Percentiles rank a stretch among this genome's conserved stretches.
Conservation (phyloP, 2,888 invertebrate species). For the Bhutanitis thaidina region DNA sequence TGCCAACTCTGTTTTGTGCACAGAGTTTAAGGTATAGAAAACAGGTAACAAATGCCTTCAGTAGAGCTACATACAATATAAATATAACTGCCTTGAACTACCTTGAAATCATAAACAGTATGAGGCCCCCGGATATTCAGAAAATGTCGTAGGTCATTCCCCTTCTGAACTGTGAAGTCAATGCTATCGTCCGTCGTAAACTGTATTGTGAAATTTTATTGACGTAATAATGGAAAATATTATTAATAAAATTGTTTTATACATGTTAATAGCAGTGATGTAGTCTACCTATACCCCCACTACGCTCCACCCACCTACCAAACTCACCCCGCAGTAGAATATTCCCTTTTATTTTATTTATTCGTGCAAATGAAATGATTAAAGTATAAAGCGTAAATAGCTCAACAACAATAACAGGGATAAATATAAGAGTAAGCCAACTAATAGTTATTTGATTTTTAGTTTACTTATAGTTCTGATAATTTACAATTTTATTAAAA, state of each 20-base stretch:
- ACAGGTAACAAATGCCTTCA: no score
- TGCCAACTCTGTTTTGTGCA: no score
- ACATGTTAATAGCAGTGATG: slow-evolving; percentile 19
- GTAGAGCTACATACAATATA: no score
- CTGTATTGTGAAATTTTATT: slow-evolving; percentile 10
- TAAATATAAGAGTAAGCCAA: not conserved
- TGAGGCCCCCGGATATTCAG: no score
- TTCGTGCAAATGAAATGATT: slow-evolving; percentile 21
- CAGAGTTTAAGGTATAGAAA: no score
- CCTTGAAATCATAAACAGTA: no score
- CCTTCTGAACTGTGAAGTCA: not conserved
- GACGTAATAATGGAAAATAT: slow-evolving; percentile 16
- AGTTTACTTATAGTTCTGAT: not conserved
- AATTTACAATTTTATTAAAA: not conserved
- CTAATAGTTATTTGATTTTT: not conserved
- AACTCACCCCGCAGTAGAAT: slow-evolving; percentile 15
- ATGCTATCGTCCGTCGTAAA: slow-evolving; percentile 11
- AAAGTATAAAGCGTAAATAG: slow-evolving; percentile 20
- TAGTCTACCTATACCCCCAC: slow-evolving; percentile 13
- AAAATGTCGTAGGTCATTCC: slow-evolving; percentile 8
- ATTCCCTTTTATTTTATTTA: slow-evolving; percentile 22
- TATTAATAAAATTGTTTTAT: slow-evolving; percentile 20
- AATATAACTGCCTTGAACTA: no score
- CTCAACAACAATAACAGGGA: slow-evolving; percentile 10
- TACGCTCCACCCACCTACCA: slow-evolving; percentile 3